Evolutionary conservation across 2,797 vertebrate genomes (phyloP), one percentile per base, ranked within the genome.

Genomic region (Semaprochilodus insignis): DNA sequence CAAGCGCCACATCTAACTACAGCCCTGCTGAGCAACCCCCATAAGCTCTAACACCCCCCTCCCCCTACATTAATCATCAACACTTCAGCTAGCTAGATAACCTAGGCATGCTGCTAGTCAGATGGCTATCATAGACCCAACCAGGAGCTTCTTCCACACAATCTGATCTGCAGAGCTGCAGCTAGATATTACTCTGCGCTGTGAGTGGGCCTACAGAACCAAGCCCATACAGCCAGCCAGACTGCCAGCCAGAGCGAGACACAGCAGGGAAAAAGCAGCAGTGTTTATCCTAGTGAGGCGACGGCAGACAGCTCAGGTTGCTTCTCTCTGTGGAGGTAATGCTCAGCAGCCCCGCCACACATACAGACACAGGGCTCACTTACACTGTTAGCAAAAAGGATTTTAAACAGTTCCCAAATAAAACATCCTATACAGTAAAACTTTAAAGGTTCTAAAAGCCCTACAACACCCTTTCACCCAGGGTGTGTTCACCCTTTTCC

Each of bases 221-320:
- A 52, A 34, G 25, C 25, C 23, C 48, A 52, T 19, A 25, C 40
- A 3, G 40, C 40, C 40, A 44, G 40, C 40, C 40, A 44, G 40
- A 44, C 40, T 6, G 40, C 40, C 40, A 44, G 40, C 40, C 40
- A 44, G 40, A 44, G 40, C 40, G 40, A 44, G 40, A 27, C 51
- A 51, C 55, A 15, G 69, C 4, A 55, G 65, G 74, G 6, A 59
- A 60, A 69, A 80, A 25, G 74, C 27, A 48, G 44, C 36, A 65
- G 44, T 52, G 59, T 83, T 77, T 81, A 75, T 79, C n/a, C 83
- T 73, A 62, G 62, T 13, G 48, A 86, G 75, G 65, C 75, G 71
- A 69, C 57, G 62, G 57, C 77, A 86, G 82, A 74, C 75, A 19
- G 65, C 63, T 82, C 67, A 65, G 75, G 71, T 76, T 65, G 55